A percentile compares a stretch with the other conserved stretches of the same genome.
These are phyloP conservation scores for Drosophila arawakana DNA, from an alignment of 1,140 invertebrate species.

Conservation along the genomic window DNA sequence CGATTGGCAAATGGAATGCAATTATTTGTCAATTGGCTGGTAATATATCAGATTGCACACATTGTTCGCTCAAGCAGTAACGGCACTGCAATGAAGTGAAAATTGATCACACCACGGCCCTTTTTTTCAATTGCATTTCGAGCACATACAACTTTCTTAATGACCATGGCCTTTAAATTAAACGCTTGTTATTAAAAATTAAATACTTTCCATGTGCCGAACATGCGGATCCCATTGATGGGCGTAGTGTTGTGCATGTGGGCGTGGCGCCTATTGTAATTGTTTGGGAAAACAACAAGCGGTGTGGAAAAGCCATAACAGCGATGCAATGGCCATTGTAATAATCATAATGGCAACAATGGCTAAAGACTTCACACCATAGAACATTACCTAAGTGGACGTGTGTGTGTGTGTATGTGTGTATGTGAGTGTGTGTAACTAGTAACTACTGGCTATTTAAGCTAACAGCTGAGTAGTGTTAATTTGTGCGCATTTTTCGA, in stretches of 20 bases:
- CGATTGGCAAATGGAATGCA: conserved; percentile 19
- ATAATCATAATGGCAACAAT: conserved; percentile 44
- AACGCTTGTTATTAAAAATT: conserved; percentile 75
- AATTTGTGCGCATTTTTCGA: conserved; percentile 64
- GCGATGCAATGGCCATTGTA: conserved; percentile 19
- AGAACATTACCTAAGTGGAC: background rate
- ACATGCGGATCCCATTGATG: background rate
- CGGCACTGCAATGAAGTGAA: conserved; percentile 50
- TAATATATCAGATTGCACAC: conserved; percentile 56
- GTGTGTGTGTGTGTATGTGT: background rate
- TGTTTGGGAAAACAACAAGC: conserved; percentile 29
- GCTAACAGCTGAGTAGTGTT: conserved; percentile 57
- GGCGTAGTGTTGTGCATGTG: background rate
- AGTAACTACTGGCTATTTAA: conserved; percentile 32
- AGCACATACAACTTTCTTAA: conserved; percentile 29
- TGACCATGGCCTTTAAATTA: conserved; percentile 47
- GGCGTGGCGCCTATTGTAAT: conserved; percentile 39
- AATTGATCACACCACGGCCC: conserved; percentile 27
- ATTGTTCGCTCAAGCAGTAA: conserved; percentile 65
- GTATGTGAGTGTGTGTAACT: conserved; percentile 7
- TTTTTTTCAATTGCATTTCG: conserved; percentile 1
- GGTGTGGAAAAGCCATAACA: conserved; percentile 31
- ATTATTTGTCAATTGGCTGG: conserved; percentile 33
- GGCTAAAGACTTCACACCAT: conserved; percentile 28
- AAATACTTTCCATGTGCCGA: conserved; percentile 45